A percentile compares a stretch with the other conserved stretches of the same genome.
Conservation (phyloP, 2,888 invertebrate genomes). For the Lochmaea crataegi region DNA sequence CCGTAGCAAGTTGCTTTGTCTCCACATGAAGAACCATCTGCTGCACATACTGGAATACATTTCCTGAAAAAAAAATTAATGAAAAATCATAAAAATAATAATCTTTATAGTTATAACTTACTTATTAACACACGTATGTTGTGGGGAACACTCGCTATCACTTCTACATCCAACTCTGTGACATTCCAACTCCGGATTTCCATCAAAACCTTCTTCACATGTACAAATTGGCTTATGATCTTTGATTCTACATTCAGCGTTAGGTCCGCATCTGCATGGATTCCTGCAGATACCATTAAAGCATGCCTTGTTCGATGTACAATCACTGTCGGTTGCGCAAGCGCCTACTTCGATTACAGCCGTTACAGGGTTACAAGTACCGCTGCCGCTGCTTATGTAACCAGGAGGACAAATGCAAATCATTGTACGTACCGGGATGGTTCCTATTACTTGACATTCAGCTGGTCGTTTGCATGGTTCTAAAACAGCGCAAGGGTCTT, state of each 20-base stretch:
- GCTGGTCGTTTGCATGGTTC: conserved; percentile 85
- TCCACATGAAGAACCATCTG: conserved; percentile 79
- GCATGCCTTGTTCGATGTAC: conserved; percentile 82
- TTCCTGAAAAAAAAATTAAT: conserved; percentile 59
- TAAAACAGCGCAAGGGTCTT: conserved; percentile 82
- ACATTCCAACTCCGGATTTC: conserved; percentile 87
- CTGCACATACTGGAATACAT: conserved; percentile 84
- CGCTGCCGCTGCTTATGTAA: conserved; percentile 85
- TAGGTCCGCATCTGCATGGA: conserved; percentile 87
- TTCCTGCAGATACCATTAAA: conserved; percentile 82
- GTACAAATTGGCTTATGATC: conserved; percentile 90
- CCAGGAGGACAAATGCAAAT: conserved; percentile 91
- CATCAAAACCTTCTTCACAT: conserved; percentile 81
- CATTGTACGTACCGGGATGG: conserved; percentile 88
- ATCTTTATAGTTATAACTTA: not conserved
- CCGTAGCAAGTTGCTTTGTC: conserved; percentile 83
- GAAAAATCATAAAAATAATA: not conserved
- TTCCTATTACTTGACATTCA: conserved; percentile 83
- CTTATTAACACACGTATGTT: conserved; percentile 85
- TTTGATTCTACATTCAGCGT: conserved; percentile 85
- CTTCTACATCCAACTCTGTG: conserved; percentile 78
- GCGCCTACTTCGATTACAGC: conserved; percentile 71
- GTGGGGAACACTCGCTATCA: conserved; percentile 82
- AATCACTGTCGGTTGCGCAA: conserved; percentile 83
- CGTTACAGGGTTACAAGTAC: conserved; percentile 81